These are phyloP conservation scores for Mesembrinibis cayennensis DNA, from an alignment of 2,113 vertebrate species.

Conservation along the genomic window DNA sequence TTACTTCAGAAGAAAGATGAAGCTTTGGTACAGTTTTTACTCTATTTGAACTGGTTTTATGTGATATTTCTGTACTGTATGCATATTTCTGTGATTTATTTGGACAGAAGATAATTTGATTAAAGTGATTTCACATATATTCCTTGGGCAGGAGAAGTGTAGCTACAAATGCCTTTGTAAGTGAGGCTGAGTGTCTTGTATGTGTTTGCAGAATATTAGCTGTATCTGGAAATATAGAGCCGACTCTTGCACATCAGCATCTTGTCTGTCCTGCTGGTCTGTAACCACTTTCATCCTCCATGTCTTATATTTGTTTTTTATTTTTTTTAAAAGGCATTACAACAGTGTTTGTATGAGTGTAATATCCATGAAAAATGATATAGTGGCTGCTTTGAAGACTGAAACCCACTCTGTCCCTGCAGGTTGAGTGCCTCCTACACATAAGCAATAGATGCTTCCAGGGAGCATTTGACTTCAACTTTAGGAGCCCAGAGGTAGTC, in stretches of 20 bases:
- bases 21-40: not conserved
- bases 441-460: not conserved
- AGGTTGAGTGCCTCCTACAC: not conserved
- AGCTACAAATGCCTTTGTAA: not conserved
- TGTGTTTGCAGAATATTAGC: not conserved
- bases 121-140: not conserved
- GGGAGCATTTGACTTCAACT: not conserved
- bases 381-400: not conserved
- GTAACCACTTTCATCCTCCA: not conserved
- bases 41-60: not conserved
- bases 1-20: not conserved
- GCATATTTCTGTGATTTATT: not conserved
- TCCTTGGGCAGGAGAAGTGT: not conserved
- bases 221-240: not conserved
- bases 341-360: not conserved
- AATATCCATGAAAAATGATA: not conserved
- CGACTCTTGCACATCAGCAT: not conserved
- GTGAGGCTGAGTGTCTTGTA: not conserved
- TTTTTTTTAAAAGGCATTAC: not conserved
- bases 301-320: not conserved
- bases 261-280: not conserved
- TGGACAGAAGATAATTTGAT: not conserved
- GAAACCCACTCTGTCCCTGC: not conserved
- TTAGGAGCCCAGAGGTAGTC: not conserved
- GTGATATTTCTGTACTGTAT: not conserved